Base-by-base conservation (phyloP, 2,113 vertebrate genomes). In the Hylia prasina region DNA sequence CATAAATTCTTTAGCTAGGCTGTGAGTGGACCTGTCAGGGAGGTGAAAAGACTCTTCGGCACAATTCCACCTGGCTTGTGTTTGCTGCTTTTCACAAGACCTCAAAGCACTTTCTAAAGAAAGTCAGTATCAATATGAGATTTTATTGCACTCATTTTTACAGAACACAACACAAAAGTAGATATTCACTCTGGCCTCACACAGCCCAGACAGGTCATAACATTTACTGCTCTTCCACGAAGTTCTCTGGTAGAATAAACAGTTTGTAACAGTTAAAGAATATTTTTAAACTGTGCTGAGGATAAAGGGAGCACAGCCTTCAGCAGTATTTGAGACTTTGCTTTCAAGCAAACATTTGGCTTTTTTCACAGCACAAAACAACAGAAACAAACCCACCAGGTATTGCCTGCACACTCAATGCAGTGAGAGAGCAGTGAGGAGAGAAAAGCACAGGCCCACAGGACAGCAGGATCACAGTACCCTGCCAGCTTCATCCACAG, bases 81-180 rank as follows among this genome's bases (percentile, higher is more conserved):
- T 31, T 76, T 18, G 30, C 22, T 91, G 82, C 30, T 87, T 87
- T 93, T 88, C 87, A 76, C 63, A 82, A 61, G 28, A 90, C 40
- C 63, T 87, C 81, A 85, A 87, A 94, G 84, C 15, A 85, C 47
- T 48, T 92, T 50, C 56, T 71, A 25, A 47, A 78, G 35, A 48
- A 82, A 47, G 37, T 23, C 39, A 69, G 31, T 57, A 82, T 71
- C 57, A 75, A 3, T 61, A 96, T 39, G 39, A 50, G 42, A 39
- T 51, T 94, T 91, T 87, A 82, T 19, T 80, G 84, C 53, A 84
- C 48, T 68, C 58, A 40, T 69, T 57, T 82, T 82, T 60, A 56
- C 58, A 85, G 75, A 71, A 87, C 45, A 79, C 77, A 93, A 40
- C 61, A 79, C 63, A 68, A n/a, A 31, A 76, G 37, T 2, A 72